Base-by-base conservation (phyloP, 2,888 invertebrate species). In the Heteromurus nitidus region DNA sequence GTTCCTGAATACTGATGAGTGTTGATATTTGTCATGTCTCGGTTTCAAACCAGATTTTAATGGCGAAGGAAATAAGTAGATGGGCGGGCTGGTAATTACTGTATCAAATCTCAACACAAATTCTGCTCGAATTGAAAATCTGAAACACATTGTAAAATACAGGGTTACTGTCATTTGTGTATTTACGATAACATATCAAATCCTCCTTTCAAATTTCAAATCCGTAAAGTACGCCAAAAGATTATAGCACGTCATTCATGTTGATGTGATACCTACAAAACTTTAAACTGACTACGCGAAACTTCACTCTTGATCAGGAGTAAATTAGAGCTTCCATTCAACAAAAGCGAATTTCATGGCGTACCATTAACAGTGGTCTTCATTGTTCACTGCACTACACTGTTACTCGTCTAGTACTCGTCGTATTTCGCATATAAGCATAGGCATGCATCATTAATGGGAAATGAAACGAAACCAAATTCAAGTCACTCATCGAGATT, bases 381-480 rank as follows among this genome's bases (percentile, higher is more conserved):
- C 72, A 72, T 58, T 70, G 26, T 68, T 20, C n/a, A 50, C n/a
- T 3, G 18, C 50, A n/a, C n/a, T 36, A 9, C 36, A 36, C 36
- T 36, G 13, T 9, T 13, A 36, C 36, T 36, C 36, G 13, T 36
- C 5, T 13, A 36, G 36, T 36, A 36, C 7, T 13, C 13, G 13
- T 36, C 5, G 5, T 36, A 5, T 16, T 11, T 1, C 42, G 11
- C 3, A 30, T 60, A 11, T 5, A 26, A 3, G n/a, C 3, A 30
- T 28, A 26, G 16, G 44, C 42, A 55, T 70, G 55, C 42, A 53
- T 70, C 70, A 70, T 70, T 58, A 70, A 70, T 36, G 58, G 24
- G 58, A 58, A 70, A 70, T 70, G 58, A 70, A 70, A 58, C 58
- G 70, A 70, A 70, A 58, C 70, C 58, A 70, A 70, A 70, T 70